These are phyloP conservation scores for Diarsia mendica DNA, from an alignment of 2,888 invertebrate species.

Conservation along the genomic window DNA sequence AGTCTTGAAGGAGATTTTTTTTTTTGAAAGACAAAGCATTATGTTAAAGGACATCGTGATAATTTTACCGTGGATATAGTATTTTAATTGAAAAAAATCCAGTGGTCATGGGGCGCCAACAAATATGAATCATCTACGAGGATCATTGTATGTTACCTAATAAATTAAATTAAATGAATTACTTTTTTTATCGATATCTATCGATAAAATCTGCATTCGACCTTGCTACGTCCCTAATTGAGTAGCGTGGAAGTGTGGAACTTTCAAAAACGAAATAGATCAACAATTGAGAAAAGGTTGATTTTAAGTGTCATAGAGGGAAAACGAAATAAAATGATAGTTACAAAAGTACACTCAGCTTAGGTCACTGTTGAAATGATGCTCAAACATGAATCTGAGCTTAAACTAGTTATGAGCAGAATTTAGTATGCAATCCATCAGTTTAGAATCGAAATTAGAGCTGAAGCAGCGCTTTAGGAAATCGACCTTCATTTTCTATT, in stretches of 20 bases:
- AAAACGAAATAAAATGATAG: not conserved
- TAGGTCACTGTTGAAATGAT: not conserved
- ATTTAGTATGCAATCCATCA: conserved; percentile 5
- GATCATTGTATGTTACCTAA: too few species aligned
- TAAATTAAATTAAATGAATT: too few species aligned
- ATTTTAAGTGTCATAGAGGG: too few species aligned
- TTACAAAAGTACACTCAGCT: not conserved
- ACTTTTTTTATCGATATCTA: too few species aligned
- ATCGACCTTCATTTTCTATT: not conserved
- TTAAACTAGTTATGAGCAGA: not conserved
- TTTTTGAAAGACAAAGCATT: not conserved
- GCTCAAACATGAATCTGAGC: not conserved
- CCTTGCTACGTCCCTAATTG: too few species aligned
- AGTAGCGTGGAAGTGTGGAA: too few species aligned
- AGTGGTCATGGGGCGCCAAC: too few species aligned
- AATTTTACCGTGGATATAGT: not conserved
- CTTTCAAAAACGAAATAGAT: too few species aligned
- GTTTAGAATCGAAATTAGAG: not conserved
- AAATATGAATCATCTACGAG: too few species aligned
- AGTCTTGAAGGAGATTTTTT: not conserved
- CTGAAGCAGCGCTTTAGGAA: not conserved
- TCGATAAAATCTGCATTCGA: too few species aligned
- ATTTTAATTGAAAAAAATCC: too few species aligned
- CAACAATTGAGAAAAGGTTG: too few species aligned
- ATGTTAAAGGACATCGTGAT: not conserved